Conservation (phyloP, 2,888 invertebrate genomes). For the Amblyteles armatorius region DNA sequence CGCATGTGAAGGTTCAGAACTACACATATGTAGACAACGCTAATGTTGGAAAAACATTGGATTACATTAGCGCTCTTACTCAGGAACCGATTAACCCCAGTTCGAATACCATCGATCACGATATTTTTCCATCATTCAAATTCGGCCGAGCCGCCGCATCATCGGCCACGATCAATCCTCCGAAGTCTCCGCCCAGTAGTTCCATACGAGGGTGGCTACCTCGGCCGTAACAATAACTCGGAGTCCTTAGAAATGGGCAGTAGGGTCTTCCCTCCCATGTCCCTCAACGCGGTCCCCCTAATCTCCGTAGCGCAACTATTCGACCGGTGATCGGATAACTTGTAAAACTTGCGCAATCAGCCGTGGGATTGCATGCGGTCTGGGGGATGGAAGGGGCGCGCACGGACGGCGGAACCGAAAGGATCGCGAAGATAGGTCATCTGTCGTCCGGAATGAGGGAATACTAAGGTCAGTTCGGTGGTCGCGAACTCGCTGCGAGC, state of each 20-base stretch:
- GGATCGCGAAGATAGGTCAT: slow-evolving; percentile 32
- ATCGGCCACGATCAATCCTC: no score
- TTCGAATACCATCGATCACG: no score
- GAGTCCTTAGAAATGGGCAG: slow-evolving; percentile 26
- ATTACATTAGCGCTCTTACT: no score
- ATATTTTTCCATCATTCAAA: no score
- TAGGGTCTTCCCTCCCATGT: slow-evolving; percentile 5
- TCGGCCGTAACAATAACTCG: slow-evolving; percentile 45
- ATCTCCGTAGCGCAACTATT: slow-evolving; percentile 33
- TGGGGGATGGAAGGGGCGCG: slow-evolving; percentile 27
- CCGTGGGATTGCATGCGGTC: slow-evolving; percentile 75
- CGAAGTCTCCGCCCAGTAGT: no score
- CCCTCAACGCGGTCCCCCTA: slow-evolving; percentile 11
- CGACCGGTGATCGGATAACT: slow-evolving; percentile 74
- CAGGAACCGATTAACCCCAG: no score
- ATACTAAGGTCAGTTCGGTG: slow-evolving; percentile 50
- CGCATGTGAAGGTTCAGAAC: no score
- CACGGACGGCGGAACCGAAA: slow-evolving; percentile 44
- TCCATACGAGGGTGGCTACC: no score
- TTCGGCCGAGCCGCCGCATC: no score
- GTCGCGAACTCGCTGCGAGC: slow-evolving; percentile 15
- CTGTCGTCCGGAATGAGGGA: slow-evolving; percentile 36
- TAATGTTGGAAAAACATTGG: no score
- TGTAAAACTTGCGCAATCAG: slow-evolving; percentile 79
- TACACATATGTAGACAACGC: no score